phyloP scores from a whole-genome alignment of 2,797 vertebrate genomes.

The Botia almorhae region DNA sequence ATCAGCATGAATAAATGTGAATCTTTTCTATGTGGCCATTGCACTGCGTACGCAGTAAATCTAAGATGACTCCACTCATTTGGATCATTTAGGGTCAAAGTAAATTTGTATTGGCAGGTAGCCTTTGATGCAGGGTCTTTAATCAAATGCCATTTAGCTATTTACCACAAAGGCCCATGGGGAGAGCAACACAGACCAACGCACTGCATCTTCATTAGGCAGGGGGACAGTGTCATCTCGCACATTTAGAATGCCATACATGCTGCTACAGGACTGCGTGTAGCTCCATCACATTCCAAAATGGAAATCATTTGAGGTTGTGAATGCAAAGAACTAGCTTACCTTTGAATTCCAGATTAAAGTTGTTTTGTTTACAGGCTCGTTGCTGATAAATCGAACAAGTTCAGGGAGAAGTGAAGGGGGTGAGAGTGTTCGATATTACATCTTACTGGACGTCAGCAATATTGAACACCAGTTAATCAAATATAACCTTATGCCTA shows the following conservation, averaged over 20 bases:
- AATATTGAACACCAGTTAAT: constrained; percentile 37
- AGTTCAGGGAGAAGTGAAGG: constrained; percentile 30
- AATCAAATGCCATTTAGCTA: constrained; percentile 50
- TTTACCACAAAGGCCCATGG: constrained; percentile 40
- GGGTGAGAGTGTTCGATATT: constrained; percentile 34
- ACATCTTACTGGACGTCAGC: constrained; percentile 33
- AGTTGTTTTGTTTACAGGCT: constrained; percentile 46
- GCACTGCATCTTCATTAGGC: constrained; percentile 48
- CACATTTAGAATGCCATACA: constrained; percentile 21
- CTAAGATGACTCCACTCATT: constrained; percentile 51
- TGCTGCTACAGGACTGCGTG: not conserved
- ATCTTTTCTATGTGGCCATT: constrained; percentile 8
- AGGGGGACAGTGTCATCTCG: constrained; percentile 36
- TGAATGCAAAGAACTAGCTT: constrained; percentile 16
- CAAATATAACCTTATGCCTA: constrained; percentile 34
- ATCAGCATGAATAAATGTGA: constrained; percentile 35
- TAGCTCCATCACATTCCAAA: constrained; percentile 25
- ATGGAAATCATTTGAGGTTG: constrained; percentile 40
- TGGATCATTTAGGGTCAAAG: constrained; percentile 58
- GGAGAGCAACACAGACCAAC: constrained; percentile 23
- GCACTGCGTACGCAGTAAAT: constrained; percentile 35
- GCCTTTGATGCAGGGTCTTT: constrained; percentile 57
- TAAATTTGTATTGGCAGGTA: constrained; percentile 56
- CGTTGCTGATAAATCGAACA: constrained; percentile 8
- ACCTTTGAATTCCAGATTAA: constrained; percentile 26